Base-by-base conservation (phyloP, 1,140 invertebrate genomes). In the Laupala kohalensis region DNA sequence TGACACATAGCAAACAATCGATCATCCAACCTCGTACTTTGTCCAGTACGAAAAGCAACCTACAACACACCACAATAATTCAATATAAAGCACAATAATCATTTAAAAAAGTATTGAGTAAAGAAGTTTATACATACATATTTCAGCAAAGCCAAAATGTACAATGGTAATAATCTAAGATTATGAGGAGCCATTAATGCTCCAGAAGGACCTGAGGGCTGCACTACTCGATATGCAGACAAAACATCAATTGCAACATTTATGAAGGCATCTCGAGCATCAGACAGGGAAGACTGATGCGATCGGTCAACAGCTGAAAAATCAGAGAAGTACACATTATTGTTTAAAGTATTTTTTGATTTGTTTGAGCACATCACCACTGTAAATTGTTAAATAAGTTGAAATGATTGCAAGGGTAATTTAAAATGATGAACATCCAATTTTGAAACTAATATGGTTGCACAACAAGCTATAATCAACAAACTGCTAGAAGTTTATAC, bases 231-330 rank as follows among this genome's bases (percentile, higher is more conserved):
- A 79, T 92, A 98, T 5, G 95, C 89, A 67, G 88, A 88, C 27
- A 99, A 81, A 73, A 93, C 88, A 83, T 99, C 97, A 65, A 97
- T 87, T 4, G 91, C 93, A 62, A 95, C 96, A 83, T 98, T 98
- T 64, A 97, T 92, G 71, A 99, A 86, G 12, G 96, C 97, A 81
- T 99, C 97, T 67, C 95, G 84, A 4, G 97, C 97, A 83, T 99
- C 97, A 4, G 88, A 86, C 75, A 99, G 81, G 63, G 90, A 93
- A 13, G 93, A 91, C 64, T 90, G 86, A 73, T 92, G 83, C 73
- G 93, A 94, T 69, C 95, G 86, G 80, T 99, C 97, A 25, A 97
- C 96, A 76, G 95, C 94, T 93, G 77, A 76, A 82, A 67, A 70
- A 64, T 6, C n/a, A n/a, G n/a, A n/a, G n/a, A n/a, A n/a, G n/a